phyloP scores from a whole-genome alignment of 1,140 invertebrate species.

The Eriosoma lanigerum region DNA sequence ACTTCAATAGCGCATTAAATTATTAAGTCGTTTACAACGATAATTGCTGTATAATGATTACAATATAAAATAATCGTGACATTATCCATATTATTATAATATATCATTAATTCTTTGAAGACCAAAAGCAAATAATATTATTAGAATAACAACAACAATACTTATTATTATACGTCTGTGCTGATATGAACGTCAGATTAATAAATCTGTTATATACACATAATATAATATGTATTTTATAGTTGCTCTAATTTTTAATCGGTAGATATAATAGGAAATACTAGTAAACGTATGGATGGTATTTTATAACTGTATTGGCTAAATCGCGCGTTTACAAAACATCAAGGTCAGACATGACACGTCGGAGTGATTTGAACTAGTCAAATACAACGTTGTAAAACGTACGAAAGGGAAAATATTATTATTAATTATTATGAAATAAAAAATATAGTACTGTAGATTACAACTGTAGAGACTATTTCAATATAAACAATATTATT shows the following conservation, averaged over 20 bases:
- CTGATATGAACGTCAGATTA: too few relatives aligned
- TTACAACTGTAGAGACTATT: too few relatives aligned
- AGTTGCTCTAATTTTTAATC: neutral
- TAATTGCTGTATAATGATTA: neutral
- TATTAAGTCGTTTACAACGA: constrained; percentile 26
- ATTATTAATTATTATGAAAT: too few relatives aligned
- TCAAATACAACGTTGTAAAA: too few relatives aligned
- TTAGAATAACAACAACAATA: too few relatives aligned
- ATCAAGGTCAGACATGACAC: neutral
- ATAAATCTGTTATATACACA: too few relatives aligned
- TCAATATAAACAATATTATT: too few relatives aligned
- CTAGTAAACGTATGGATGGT: neutral
- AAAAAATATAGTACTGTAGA: too few relatives aligned
- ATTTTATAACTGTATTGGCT: neutral
- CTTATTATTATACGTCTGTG: too few relatives aligned
- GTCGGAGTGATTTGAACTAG: neutral
- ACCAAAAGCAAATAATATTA: too few relatives aligned
- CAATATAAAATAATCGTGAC: neutral
- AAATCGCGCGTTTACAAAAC: neutral
- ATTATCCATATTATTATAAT: neutral
- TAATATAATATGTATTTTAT: too few relatives aligned
- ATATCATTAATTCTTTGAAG: neutral
- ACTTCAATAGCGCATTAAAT: constrained; percentile 26
- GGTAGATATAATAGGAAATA: neutral
- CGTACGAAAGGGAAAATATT: too few relatives aligned